Evolutionary conservation across 2,797 vertebrate species (phyloP).

Genomic region (Pipistrellus nathusii): DNA sequence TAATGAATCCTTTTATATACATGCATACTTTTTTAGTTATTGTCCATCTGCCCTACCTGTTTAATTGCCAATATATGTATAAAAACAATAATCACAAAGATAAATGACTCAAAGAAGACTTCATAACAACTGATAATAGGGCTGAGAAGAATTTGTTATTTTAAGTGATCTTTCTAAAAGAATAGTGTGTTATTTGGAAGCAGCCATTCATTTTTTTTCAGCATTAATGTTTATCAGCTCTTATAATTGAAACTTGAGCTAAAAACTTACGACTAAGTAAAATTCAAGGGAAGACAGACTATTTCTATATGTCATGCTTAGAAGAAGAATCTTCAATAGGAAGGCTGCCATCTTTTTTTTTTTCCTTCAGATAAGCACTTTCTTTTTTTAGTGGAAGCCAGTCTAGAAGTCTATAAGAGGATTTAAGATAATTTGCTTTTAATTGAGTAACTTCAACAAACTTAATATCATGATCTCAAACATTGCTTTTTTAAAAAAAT

Average conservation of each 20-base stretch:
- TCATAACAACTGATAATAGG: conserved; percentile 60
- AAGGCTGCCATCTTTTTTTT: neutral
- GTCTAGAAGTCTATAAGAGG: conserved; percentile 42
- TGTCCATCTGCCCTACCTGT: conserved; percentile 69
- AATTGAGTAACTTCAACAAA: conserved; percentile 48
- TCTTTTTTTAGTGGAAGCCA: conserved; percentile 56
- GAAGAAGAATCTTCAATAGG: conserved; percentile 50
- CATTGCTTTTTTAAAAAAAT: neutral
- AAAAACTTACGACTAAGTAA: conserved; percentile 73
- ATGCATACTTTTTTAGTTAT: conserved; percentile 47
- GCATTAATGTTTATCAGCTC: conserved; percentile 72
- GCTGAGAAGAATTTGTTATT: conserved; percentile 73
- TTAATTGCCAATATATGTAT: conserved; percentile 63
- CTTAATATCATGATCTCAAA: neutral
- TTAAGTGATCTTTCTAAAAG: conserved; percentile 73
- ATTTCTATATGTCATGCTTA: conserved; percentile 60
- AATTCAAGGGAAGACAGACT: conserved; percentile 54
- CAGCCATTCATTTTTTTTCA: conserved; percentile 56
- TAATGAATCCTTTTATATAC: conserved; percentile 75
- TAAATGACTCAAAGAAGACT: conserved; percentile 22
- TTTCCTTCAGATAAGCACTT: conserved; percentile 58
- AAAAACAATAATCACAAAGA: conserved; percentile 47
- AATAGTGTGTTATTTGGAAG: conserved; percentile 63
- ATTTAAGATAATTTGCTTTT: conserved; percentile 54
- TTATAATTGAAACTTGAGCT: conserved; percentile 69